These are phyloP conservation scores for Drosophila demipolita DNA, from an alignment of 2,888 invertebrate species.

Conservation along the genomic window DNA sequence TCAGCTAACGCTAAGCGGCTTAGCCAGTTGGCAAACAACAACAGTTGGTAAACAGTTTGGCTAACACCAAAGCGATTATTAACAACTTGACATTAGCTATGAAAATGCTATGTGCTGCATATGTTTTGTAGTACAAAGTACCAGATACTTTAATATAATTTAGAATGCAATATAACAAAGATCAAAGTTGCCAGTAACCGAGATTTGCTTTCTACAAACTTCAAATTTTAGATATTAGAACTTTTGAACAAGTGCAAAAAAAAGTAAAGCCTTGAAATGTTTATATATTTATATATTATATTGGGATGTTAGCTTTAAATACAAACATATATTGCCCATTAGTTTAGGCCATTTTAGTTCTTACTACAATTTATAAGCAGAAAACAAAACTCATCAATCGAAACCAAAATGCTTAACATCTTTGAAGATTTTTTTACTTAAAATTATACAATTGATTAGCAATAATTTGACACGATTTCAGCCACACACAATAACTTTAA, in stretches of 20 bases:
- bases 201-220: too few species aligned
- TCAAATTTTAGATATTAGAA: background rate
- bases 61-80: constrained; percentile 10
- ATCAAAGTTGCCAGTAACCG: too few species aligned
- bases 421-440: background rate
- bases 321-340: background rate
- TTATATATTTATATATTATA: background rate
- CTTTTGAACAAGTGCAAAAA: background rate
- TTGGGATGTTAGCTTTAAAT: background rate
- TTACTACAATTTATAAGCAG: background rate
- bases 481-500: background rate
- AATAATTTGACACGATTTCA: background rate
- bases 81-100: constrained; percentile 1
- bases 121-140: background rate
- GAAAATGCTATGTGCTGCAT: too few species aligned
- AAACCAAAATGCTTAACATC: too few species aligned
- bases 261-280: too few species aligned
- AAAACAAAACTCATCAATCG: background rate
- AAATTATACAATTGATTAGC: background rate
- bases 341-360: background rate
- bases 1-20: constrained; percentile 47
- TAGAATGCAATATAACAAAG: background rate
- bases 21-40: constrained; percentile 40
- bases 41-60: constrained; percentile 42
- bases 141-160: background rate